These are phyloP conservation scores for Turritopsis rubra DNA, from an alignment of 30 jellyfish, hydroid and myxozoan species.

Conservation along the genomic window DNA sequence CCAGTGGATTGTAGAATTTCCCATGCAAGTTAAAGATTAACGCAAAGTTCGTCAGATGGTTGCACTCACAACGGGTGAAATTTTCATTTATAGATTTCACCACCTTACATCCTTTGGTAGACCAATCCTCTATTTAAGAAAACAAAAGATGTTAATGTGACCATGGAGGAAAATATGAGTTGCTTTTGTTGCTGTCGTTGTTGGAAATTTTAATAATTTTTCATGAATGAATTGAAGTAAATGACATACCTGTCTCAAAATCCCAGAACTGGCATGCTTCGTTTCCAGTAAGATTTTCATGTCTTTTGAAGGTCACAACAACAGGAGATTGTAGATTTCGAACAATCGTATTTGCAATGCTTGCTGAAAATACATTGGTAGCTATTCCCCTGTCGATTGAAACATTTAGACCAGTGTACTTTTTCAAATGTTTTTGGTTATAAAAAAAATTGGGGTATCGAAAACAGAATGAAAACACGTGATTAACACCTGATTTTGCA, in stretches of 20 bases:
- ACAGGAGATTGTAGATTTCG: background rate
- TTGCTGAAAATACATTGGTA: conserved; percentile 8
- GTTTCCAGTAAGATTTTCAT: conserved; percentile 5
- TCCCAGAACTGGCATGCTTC: conserved; percentile 4
- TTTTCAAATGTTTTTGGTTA: background rate
- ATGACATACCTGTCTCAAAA: background rate
- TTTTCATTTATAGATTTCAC: background rate
- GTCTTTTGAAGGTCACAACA: background rate
- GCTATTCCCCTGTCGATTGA: background rate
- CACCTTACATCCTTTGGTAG: background rate
- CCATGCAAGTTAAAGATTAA: background rate
- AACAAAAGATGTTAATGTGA: too few species aligned
- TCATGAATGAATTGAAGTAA: too few species aligned
- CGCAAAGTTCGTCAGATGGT: background rate
- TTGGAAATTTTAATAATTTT: too few species aligned
- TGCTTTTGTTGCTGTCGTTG: too few species aligned
- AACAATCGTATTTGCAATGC: background rate
- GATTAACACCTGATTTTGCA: background rate
- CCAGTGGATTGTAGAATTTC: background rate
- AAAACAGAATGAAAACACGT: background rate
- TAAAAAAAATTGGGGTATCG: background rate
- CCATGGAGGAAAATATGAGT: too few species aligned
- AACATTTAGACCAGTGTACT: background rate
- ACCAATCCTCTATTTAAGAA: background rate
- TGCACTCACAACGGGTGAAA: background rate